Percentiles rank a stretch among this genome's conserved stretches.
Conservation (phyloP, 2,797 vertebrate species). For the Gallinago solitaria region DNA sequence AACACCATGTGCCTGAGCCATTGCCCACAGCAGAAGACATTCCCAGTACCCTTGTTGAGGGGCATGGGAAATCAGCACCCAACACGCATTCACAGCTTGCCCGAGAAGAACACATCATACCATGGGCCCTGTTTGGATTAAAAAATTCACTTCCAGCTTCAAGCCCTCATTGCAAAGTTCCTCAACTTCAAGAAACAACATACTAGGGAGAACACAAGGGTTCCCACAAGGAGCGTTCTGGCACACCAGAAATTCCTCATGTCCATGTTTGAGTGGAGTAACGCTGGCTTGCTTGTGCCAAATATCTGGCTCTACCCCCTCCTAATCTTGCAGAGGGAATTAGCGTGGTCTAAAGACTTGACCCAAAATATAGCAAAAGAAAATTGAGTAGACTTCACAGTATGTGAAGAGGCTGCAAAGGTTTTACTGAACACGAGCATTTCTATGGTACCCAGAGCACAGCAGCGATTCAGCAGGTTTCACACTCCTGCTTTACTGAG, state of each 20-base stretch:
- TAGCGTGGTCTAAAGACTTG: not conserved
- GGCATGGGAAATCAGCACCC: rapidly evolving
- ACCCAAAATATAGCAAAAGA: not conserved
- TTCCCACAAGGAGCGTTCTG: not conserved
- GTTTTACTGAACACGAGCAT: not conserved
- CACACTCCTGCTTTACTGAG: not conserved
- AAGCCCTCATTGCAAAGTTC: not conserved
- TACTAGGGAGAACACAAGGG: not conserved
- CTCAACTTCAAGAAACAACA: rapidly evolving
- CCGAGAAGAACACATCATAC: not conserved
- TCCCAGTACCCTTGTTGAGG: rapidly evolving
- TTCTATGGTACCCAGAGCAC: not conserved
- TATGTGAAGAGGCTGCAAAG: not conserved
- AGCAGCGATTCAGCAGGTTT: not conserved
- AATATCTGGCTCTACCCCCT: not conserved
- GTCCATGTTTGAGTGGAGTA: not conserved
- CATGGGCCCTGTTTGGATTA: not conserved
- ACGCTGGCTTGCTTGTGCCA: rapidly evolving
- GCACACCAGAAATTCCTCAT: not conserved
- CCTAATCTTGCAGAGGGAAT: not conserved
- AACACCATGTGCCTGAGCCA: rapidly evolving
- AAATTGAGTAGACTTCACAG: not conserved
- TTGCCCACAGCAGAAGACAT: not conserved
- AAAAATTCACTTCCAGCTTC: not conserved
- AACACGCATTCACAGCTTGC: not conserved